These are phyloP conservation scores for Acutogordius australiensis DNA, from an alignment of 2,888 invertebrate genomes.

Conservation along the genomic window DNA sequence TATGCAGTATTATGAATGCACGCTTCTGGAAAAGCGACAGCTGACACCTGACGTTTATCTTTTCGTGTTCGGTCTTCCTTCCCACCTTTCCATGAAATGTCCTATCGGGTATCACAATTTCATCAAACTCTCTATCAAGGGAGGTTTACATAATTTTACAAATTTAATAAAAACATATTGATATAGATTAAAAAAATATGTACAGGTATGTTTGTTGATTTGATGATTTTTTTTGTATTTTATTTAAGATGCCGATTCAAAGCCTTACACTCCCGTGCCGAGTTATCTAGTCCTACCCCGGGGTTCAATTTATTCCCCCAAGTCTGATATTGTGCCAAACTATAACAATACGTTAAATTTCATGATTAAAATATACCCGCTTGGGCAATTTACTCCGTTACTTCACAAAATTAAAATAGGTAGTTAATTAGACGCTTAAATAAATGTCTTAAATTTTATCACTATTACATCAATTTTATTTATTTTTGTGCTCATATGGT, in stretches of 20 bases:
- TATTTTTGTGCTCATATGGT: no score
- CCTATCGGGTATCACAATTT: not conserved
- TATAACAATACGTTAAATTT: conserved; percentile 15
- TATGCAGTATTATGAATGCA: not conserved
- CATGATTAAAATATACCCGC: conserved; percentile 23
- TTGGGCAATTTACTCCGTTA: conserved; percentile 22
- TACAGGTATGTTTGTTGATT: no score
- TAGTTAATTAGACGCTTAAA: no score
- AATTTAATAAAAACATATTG: no score
- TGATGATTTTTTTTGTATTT: no score
- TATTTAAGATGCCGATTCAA: no score
- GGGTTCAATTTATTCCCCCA: not conserved
- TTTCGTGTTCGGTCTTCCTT: not conserved
- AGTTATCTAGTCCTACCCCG: not conserved
- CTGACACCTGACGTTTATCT: not conserved
- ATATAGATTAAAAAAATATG: no score
- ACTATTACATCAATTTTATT: no score
- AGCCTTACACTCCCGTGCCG: not conserved
- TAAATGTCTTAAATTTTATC: no score
- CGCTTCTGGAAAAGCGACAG: not conserved
- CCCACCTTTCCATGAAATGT: not conserved
- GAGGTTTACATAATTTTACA: no score
- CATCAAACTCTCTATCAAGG: no score
- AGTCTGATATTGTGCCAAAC: not conserved
- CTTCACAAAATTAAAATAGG: conserved; percentile 19